Evolutionary conservation across 92 coral and sea anemone genomes (phyloP).

Genomic region (Epizoanthus ramosus): DNA sequence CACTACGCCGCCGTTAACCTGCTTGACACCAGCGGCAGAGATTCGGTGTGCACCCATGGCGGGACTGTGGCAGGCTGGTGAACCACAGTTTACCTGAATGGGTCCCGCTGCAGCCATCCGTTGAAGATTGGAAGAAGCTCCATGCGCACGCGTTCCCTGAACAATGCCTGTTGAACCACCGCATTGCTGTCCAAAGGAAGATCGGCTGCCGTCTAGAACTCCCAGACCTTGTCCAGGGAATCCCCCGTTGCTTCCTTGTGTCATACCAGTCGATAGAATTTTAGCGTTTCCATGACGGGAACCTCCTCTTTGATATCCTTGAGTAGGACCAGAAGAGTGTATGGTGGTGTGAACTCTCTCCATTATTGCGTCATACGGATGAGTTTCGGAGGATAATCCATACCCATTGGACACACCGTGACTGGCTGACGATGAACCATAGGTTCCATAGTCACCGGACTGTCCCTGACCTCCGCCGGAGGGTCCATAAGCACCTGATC

Average conservation of each 20-base stretch:
- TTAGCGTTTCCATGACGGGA: not conserved
- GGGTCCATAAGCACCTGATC: not conserved
- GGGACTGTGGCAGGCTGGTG: not conserved
- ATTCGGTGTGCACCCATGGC: not conserved
- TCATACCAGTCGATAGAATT: not conserved
- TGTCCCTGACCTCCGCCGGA: not conserved
- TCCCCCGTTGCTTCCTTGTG: not conserved
- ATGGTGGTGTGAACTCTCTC: slow-evolving; percentile 31
- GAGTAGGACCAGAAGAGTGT: not conserved
- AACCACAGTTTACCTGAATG: slow-evolving; percentile 20
- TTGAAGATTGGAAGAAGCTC: not conserved
- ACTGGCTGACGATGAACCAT: not conserved
- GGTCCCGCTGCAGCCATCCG: slow-evolving; percentile 14
- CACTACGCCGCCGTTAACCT: no score
- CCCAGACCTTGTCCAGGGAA: not conserved
- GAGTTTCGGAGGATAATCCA: not conserved
- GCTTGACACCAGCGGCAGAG: not conserved
- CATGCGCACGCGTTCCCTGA: not conserved
- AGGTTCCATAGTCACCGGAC: not conserved
- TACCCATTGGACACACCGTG: not conserved
- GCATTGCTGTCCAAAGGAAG: not conserved
- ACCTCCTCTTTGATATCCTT: not conserved
- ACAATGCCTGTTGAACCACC: not conserved
- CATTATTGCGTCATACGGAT: slow-evolving; percentile 25
- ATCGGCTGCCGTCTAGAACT: not conserved